These are phyloP conservation scores for Eristalis pertinax DNA, from an alignment of 2,888 invertebrate genomes.

Conservation along the genomic window DNA sequence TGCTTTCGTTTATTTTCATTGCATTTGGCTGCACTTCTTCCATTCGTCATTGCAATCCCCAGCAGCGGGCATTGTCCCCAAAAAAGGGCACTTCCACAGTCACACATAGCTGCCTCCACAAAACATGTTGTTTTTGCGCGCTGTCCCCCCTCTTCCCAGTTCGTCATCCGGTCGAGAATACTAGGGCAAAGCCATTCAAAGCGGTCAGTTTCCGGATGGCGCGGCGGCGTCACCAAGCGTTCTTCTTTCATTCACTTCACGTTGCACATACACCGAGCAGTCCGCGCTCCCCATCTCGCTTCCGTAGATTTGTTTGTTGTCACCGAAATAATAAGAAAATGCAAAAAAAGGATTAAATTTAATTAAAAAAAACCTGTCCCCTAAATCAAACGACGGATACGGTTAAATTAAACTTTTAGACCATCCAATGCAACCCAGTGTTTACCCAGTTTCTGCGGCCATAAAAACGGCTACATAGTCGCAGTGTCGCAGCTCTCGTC, in stretches of 20 bases:
- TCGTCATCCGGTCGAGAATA: not conserved
- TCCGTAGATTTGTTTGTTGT: slow-evolving; percentile 60
- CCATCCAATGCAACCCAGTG: slow-evolving; percentile 21
- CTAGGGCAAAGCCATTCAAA: slow-evolving; percentile 42
- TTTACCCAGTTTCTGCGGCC: slow-evolving; percentile 5
- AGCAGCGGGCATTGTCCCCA: slow-evolving; percentile 38
- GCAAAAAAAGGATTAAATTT: slow-evolving; percentile 37
- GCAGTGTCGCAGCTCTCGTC: slow-evolving; percentile 7
- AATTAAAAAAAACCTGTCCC: slow-evolving; percentile 61
- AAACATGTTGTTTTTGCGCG: slow-evolving; percentile 13
- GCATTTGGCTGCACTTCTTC: slow-evolving; percentile 13
- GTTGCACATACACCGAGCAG: not conserved
- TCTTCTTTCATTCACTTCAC: slow-evolving; percentile 19
- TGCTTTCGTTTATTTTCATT: not conserved
- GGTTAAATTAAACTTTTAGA: slow-evolving; percentile 60
- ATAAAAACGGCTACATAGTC: slow-evolving; percentile 50
- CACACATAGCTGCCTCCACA: slow-evolving; percentile 3
- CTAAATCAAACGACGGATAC: slow-evolving; percentile 64
- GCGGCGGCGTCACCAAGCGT: slow-evolving; percentile 20
- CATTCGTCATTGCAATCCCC: slow-evolving; percentile 23
- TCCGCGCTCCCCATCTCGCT: slow-evolving; percentile 13
- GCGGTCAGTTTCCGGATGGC: slow-evolving; percentile 55
- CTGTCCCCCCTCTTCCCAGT: not conserved
- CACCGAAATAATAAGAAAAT: slow-evolving; percentile 55
- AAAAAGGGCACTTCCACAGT: slow-evolving; percentile 18